A percentile compares a stretch with the other conserved stretches of the same genome.
phyloP scores from a whole-genome alignment of 2,797 vertebrate genomes.

The Capromys pilorides region DNA sequence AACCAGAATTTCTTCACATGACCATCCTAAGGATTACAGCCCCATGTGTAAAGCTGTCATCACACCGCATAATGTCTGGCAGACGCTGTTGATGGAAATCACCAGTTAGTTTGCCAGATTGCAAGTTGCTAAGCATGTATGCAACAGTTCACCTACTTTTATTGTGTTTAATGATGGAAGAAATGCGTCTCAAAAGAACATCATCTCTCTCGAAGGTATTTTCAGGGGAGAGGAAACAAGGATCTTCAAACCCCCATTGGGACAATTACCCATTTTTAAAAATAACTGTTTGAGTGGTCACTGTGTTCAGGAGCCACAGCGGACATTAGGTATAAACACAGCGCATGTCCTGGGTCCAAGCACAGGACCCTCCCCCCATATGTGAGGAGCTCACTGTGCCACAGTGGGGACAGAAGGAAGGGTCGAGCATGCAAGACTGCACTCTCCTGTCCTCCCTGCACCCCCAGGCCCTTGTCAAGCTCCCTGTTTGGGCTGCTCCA shows the following conservation, averaged over 20 bases:
- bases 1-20: not conserved
- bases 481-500: not conserved
- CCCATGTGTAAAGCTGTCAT: not conserved
- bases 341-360: not conserved
- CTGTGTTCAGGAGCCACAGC: not conserved
- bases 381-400: not conserved
- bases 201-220: slow-evolving; percentile 8
- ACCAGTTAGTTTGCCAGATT: slow-evolving; percentile 5
- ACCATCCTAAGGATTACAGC: not conserved
- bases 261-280: not conserved
- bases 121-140: not conserved
- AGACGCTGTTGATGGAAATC: not conserved
- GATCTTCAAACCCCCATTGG: not conserved
- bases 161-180: not conserved
- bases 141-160: not conserved
- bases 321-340: not conserved
- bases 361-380: no score
- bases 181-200: not conserved
- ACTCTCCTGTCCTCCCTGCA: not conserved
- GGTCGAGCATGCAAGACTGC: not conserved
- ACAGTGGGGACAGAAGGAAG: not conserved
- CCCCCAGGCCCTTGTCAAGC: not conserved
- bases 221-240: not conserved
- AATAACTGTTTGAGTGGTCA: not conserved
- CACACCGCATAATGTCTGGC: not conserved